Evolutionary conservation across 2,888 invertebrate species (phyloP), one percentile per base, ranked within the genome.

Genomic region (Xylophagus ater): DNA sequence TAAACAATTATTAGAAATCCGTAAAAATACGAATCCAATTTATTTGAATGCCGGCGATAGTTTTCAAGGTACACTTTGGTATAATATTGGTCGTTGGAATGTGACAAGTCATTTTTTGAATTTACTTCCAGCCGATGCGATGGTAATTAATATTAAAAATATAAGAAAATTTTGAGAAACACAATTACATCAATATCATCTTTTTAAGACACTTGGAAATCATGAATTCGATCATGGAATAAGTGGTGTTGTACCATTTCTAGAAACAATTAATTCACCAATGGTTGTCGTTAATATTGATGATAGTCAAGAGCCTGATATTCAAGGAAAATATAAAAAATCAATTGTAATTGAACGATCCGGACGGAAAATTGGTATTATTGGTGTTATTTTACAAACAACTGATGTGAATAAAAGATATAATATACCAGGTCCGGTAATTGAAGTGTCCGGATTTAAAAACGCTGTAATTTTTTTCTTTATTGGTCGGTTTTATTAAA

Each of bases 1-100:
- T 14, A 63, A 65, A 7, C 57, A 60, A 15, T 52, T 73, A 25
- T 53, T 65, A 2, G 45, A 57, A 10, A 57, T 66, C 2, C 61
- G 72, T 3, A 60, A 65, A 24, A 50, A 58, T 2, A 55, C 63
- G 46, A 71, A 75, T 45, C 69, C 79, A 0, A 59, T 89, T 14
- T 73, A 85, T 23, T 60, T 89, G 39, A 85, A 87, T 55, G 87
- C 80, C 0, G 88, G 88, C 0, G 88, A 88, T 60, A 80, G 80
- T 56, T 89, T 78, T 58, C 85, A 86, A 57, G 88, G 88, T 0
- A 86, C 86, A 0, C 68, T 84, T n/a, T 88, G 84, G 81, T 86
- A 85, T 53, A 78, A 76, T 13, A 53, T 81, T 4, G 71, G 78
- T n/a, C 73, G 75, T 50, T 81, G 81, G 77, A 78, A 78, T 48